A percentile compares a stretch with the other conserved stretches of the same genome.
These are phyloP conservation scores for Ancistrus triradiatus DNA, from an alignment of 2,113 vertebrate genomes.

Conservation along the genomic window DNA sequence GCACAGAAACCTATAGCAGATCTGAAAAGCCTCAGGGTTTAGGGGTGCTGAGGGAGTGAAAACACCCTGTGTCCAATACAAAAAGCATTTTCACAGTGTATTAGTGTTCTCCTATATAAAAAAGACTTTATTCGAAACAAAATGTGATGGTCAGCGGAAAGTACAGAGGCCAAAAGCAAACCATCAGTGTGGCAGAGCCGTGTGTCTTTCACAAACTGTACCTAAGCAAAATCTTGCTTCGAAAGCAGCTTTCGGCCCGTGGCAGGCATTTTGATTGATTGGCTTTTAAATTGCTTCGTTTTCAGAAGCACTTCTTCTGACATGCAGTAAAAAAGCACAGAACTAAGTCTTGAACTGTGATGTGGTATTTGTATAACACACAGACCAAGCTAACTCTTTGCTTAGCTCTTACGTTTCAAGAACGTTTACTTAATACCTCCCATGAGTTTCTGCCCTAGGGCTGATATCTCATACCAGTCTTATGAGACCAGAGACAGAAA, in stretches of 20 bases:
- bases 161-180: constrained; percentile 34
- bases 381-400: constrained; percentile 31
- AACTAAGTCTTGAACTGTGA: constrained; percentile 44
- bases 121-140: constrained; percentile 21
- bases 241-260: constrained; percentile 30
- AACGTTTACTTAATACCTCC: constrained; percentile 48
- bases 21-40: neutral
- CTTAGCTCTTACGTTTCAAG: constrained; percentile 32
- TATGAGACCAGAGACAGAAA: constrained; percentile 48
- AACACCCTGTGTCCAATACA: neutral
- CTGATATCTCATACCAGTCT: constrained; percentile 39
- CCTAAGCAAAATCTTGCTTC: constrained; percentile 44
- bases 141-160: constrained; percentile 36
- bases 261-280: constrained; percentile 49
- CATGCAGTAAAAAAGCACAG: constrained; percentile 33
- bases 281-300: constrained; percentile 39
- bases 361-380: constrained; percentile 44
- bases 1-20: constrained; percentile 8
- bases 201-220: constrained; percentile 27
- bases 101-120: constrained; percentile 26
- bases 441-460: constrained; percentile 35
- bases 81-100: constrained; percentile 20
- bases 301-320: constrained; percentile 32
- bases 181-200: constrained; percentile 39
- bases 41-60: constrained; percentile 15